Conservation (phyloP, 92 coral and sea anemone species). For the Zoanthus gigantus region DNA sequence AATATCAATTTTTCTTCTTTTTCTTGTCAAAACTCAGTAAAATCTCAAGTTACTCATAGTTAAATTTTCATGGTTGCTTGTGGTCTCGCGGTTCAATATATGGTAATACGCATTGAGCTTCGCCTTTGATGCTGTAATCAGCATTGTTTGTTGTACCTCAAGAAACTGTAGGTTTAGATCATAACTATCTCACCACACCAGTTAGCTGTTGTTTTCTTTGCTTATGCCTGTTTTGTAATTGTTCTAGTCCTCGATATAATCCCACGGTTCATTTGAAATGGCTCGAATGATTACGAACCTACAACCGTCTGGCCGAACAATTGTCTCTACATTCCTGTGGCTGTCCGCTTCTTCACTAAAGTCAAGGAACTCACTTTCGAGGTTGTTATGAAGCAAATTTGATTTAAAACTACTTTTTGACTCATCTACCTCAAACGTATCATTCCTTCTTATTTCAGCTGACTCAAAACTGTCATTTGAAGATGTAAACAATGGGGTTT, state of each 20-base stretch:
- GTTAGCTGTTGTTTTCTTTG: not conserved
- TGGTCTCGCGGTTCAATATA: no score
- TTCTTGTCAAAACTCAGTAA: no score
- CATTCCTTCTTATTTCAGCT: not conserved
- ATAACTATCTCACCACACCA: not conserved
- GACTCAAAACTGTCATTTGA: slow-evolving; percentile 41
- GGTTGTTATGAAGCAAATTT: not conserved
- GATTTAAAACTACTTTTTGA: not conserved
- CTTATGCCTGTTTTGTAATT: not conserved
- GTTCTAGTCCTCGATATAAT: slow-evolving; percentile 1
- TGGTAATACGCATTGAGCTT: not conserved
- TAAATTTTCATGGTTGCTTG: no score
- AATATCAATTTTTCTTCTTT: no score
- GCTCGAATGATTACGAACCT: slow-evolving; percentile 16
- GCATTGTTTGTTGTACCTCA: not conserved
- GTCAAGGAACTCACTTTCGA: not conserved
- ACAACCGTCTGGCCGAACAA: slow-evolving; percentile 24
- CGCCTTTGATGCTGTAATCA: not conserved
- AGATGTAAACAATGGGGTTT: slow-evolving; percentile 19
- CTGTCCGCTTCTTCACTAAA: not conserved
- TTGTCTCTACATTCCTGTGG: not conserved
- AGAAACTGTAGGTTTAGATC: not conserved
- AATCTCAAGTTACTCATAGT: no score
- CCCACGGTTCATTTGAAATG: not conserved
- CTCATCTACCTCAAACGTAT: not conserved